Percentiles rank a stretch among this genome's conserved stretches.
These are phyloP conservation scores for Herpailurus yagouaroundi DNA, from an alignment of 2,113 vertebrate species.

Conservation along the genomic window DNA sequence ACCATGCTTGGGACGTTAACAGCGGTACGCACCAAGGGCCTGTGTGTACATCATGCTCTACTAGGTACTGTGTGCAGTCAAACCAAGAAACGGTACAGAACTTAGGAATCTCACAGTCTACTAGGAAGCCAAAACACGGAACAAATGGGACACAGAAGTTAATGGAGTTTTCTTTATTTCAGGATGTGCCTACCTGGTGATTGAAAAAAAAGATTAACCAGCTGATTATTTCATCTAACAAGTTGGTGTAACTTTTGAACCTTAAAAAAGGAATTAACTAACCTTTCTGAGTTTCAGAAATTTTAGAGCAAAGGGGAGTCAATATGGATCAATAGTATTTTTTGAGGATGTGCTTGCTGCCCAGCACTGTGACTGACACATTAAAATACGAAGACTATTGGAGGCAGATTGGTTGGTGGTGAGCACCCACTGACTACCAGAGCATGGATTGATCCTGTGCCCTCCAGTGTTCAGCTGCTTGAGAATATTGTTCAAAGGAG, in stretches of 20 bases:
- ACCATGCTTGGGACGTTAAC: background rate
- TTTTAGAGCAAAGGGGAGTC: background rate
- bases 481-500: background rate
- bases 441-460: background rate
- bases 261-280: background rate
- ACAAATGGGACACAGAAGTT: conserved; percentile 51
- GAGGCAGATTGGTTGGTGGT: background rate
- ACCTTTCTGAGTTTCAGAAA: background rate
- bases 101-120: background rate
- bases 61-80: conserved; percentile 27
- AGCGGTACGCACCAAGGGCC: background rate
- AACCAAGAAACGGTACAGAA: conserved; percentile 47
- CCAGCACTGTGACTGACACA: background rate
- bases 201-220: background rate
- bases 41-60: background rate
- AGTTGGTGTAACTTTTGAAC: conserved; percentile 13
- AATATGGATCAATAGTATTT: background rate
- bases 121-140: conserved; percentile 38
- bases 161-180: conserved; percentile 58
- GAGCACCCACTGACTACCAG: rapidly evolving
- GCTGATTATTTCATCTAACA: conserved; percentile 26
- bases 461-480: background rate
- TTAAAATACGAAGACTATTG: background rate
- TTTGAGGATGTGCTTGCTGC: background rate
- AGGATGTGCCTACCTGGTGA: conserved; percentile 33